Base-by-base conservation (phyloP, 1,140 invertebrate species). In the Pararge aegeria region DNA sequence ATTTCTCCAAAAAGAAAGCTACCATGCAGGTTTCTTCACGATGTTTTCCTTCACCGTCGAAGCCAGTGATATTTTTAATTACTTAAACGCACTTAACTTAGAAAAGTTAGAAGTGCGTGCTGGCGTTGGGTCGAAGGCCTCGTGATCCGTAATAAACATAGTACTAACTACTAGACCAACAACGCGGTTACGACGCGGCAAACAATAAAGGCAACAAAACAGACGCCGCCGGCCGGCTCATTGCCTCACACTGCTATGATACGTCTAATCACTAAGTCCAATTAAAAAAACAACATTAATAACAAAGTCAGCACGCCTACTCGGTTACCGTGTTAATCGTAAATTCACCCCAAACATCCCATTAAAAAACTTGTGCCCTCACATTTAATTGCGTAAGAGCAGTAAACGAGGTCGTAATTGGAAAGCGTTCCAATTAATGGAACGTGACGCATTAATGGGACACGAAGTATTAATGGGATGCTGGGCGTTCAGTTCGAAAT, bases 361-460 rank as follows among this genome's bases (percentile, higher is more conserved):
- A 56, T 56, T 62, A 53, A 49, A 49, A 53, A 40, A 40, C 18
- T 19, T 37, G 27, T 19, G 53, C 38, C 37, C 30, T 29, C 38
- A 53, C 38, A 37, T 34, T 66, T 82, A 83, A 87, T 85, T 85
- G 78, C 79, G 74, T 80, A 84, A 83, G 78, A 80, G 79, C 66
- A 74, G 75, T 55, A 68, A 82, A 83, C 81, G 80, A 83, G 80
- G 58, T 72, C 80, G 82, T 87, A 85, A 88, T 87, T 85, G 82
- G 80, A 88, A 81, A 80, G 76, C 76, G 80, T 77, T 74, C 79
- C 79, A 83, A 87, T 85, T 84, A 87, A 87, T 82, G 72, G 57
- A 51, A 42, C 61, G 74, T 38, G 51, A 49, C 46, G 46, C 55
- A 58, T 51, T 58, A 51, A 51, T 62, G 68, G 58, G 57, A 55